Percentiles rank a stretch among this genome's conserved stretches.
phyloP scores from a whole-genome alignment of 1,140 invertebrate genomes.

The Charaxes varanes region DNA sequence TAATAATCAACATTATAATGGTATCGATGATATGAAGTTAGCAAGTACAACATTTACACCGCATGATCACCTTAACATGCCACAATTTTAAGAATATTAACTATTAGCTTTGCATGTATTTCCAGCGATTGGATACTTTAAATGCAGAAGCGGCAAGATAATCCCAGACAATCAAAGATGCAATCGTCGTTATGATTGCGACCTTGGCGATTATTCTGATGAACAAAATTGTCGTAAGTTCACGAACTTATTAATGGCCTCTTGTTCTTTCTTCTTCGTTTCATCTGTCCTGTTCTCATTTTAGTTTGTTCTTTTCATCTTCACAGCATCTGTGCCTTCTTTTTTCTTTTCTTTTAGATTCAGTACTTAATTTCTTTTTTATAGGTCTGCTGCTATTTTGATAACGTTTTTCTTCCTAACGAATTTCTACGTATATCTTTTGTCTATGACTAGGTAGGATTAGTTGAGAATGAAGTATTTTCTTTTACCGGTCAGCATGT shows the following conservation, averaged over 20 bases:
- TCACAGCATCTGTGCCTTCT: slow-evolving; percentile 2
- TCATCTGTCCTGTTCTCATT: slow-evolving; percentile 8
- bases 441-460: slow-evolving; percentile 4
- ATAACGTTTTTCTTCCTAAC: neutral
- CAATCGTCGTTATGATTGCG: slow-evolving; percentile 81
- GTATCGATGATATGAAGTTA: no score
- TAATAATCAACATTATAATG: no score
- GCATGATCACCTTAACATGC: neutral
- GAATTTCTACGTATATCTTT: slow-evolving; percentile 2
- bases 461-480: slow-evolving; percentile 31
- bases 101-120: slow-evolving; percentile 33
- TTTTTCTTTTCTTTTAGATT: slow-evolving; percentile 4
- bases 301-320: slow-evolving; percentile 15
- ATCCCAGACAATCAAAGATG: slow-evolving; percentile 78
- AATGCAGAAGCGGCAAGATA: slow-evolving; percentile 80
- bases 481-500: slow-evolving; percentile 64
- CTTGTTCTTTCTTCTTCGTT: slow-evolving; percentile 23
- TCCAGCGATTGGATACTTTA: slow-evolving; percentile 76
- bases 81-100: neutral
- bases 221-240: slow-evolving; percentile 85
- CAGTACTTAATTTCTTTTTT: neutral
- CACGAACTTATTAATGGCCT: slow-evolving; percentile 18
- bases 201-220: slow-evolving; percentile 78
- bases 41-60: neutral
- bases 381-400: neutral